Evolutionary conservation across 2,113 vertebrate genomes (phyloP), one percentile per base, ranked within the genome.

Genomic region (Apistogramma diplotaenia): DNA sequence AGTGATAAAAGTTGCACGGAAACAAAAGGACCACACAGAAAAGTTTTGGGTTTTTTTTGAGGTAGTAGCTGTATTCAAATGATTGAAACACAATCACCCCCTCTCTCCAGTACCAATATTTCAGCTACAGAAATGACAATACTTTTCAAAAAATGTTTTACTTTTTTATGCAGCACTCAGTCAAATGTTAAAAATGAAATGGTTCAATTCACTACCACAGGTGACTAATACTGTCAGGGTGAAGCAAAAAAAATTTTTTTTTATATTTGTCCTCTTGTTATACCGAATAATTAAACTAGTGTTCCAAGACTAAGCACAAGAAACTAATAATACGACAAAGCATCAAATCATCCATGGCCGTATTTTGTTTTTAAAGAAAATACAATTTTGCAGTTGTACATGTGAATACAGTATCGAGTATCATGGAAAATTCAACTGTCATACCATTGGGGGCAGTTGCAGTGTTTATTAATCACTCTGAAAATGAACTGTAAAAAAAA

Each of bases 21-120:
- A 13, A 82, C 13, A 58, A 60, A 60, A 84, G 6, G 4, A 85
- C 10, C 25, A 82, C 74, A 61, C 3, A 82, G 8, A 10, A 60
- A 54, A 10, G 1, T 27, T 37, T 37, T 11, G 1, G 9, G 3
- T 37, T 37, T 53, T 79, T 79, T 93, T 92, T 93, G 93, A 94
- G 93, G 93, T 95, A 95, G 93, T 94, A 94, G 90, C 93, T 95
- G 93, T 94, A 95, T 95, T 94, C 87, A 93, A 94, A 94, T 93
- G 93, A 93, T 93, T 93, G 89, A 94, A 91, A 93, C 90, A 93
- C 90, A 91, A 90, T 91, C 91, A 92, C 84, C 83, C 91, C 85
- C 78, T 86, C 92, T 79, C 71, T 78, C 73, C 59, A 74, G 86
- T 89, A 91, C 91, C 90, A 88, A 89, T 89, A 78, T 89, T 86